A percentile compares a stretch with the other conserved stretches of the same genome.
Conservation (phyloP, 2,797 vertebrate species). For the Myoxocephalus aenaeus region DNA sequence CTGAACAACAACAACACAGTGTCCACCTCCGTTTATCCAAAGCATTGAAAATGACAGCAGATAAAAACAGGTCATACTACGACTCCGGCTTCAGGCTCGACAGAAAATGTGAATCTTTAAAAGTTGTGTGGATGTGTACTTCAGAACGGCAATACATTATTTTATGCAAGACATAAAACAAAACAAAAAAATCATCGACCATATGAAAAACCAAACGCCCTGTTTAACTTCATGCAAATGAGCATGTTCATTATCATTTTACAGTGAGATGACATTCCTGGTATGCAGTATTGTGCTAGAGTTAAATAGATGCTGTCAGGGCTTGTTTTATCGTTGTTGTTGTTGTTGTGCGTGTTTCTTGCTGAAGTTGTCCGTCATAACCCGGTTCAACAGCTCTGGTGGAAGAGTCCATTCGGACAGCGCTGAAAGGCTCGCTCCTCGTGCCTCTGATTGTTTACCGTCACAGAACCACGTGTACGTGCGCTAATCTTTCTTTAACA, state of each 20-base stretch:
- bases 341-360: neutral
- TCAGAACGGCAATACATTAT: slow-evolving; percentile 7
- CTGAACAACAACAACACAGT: too few species aligned
- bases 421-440: neutral
- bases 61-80: too few species aligned
- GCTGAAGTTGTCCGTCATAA: neutral
- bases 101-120: neutral
- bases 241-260: slow-evolving; percentile 14
- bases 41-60: too few species aligned
- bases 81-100: neutral
- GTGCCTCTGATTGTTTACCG: slow-evolving; percentile 52
- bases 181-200: slow-evolving; percentile 13
- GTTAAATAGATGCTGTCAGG: neutral
- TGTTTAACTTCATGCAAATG: slow-evolving; percentile 21
- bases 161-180: neutral
- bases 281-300: neutral
- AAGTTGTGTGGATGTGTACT: neutral
- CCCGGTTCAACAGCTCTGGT: fast-evolving
- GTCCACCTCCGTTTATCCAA: too few species aligned
- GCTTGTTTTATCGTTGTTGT: neutral
- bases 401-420: neutral
- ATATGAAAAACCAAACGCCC: neutral
- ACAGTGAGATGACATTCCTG: slow-evolving; percentile 10
- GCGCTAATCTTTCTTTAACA: neutral
- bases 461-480: neutral